Evolutionary conservation across 2,888 invertebrate species (phyloP).

Genomic region (Caenorhabditis virilis): DNA sequence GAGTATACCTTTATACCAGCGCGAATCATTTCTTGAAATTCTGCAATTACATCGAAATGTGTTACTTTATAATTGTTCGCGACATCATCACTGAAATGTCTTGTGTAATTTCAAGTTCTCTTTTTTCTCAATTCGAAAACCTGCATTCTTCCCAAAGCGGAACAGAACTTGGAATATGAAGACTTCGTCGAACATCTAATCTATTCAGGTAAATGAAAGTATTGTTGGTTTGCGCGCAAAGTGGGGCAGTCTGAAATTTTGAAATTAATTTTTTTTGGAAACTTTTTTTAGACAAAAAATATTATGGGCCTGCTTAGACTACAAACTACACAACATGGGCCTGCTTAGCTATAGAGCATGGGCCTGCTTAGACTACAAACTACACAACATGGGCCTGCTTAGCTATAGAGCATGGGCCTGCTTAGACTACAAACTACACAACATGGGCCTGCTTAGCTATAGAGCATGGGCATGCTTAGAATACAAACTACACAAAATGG

Average conservation of each 20-base stretch:
- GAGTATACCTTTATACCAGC: constrained; percentile 52
- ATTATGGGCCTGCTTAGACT: no score
- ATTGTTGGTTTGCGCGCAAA: constrained; percentile 50
- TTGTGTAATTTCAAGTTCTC: constrained; percentile 30
- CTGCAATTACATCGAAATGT: constrained; percentile 55
- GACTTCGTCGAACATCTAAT: constrained; percentile 45
- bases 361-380: no score
- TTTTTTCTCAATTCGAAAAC: constrained; percentile 5
- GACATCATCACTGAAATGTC: constrained; percentile 44
- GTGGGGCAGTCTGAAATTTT: constrained; percentile 39
- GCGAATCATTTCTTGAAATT: constrained; percentile 39
- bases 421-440: no score
- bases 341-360: no score
- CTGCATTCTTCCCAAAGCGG: constrained; percentile 52
- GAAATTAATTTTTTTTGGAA: constrained; percentile 3
- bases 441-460: no score
- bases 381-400: no score
- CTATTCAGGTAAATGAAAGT: constrained; percentile 46
- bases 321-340: no score
- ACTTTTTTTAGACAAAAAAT: no score
- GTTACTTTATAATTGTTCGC: constrained; percentile 47
- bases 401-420: no score
- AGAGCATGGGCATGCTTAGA: no score
- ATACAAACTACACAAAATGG: no score
- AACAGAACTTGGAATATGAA: constrained; percentile 50